A percentile compares a stretch with the other conserved stretches of the same genome.
Conservation (phyloP, 2,888 invertebrate genomes). For the Mesorhabditis belari region DNA sequence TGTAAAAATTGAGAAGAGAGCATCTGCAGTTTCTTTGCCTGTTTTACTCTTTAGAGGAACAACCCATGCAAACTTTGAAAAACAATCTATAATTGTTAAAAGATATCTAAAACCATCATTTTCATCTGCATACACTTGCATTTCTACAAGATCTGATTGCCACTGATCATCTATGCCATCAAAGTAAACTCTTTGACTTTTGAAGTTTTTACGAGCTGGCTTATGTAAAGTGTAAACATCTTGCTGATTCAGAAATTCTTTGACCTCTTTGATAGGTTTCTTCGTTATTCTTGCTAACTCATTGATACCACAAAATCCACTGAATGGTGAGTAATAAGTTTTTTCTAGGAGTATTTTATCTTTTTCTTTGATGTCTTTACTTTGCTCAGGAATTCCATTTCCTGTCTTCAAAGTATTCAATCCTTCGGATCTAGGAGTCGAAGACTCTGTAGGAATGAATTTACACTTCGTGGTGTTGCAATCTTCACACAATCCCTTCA, state of each 20-base stretch:
- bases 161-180: slow-evolving; percentile 24
- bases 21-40: slow-evolving; percentile 27
- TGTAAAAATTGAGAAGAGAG: slow-evolving; percentile 21
- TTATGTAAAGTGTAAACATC: too few relatives aligned
- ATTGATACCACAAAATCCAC: slow-evolving; percentile 1
- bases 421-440: too few relatives aligned
- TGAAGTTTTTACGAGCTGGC: too few relatives aligned
- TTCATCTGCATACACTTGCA: slow-evolving; percentile 27
- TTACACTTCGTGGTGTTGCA: slow-evolving; percentile 3
- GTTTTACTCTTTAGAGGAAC: slow-evolving; percentile 24
- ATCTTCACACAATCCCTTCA: slow-evolving; percentile 3
- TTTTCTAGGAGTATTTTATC: background rate
- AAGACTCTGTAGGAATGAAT: background rate
- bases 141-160: slow-evolving; percentile 34
- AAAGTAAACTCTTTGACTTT: slow-evolving; percentile 23
- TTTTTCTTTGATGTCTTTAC: background rate
- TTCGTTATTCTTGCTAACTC: background rate
- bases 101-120: too few relatives aligned
- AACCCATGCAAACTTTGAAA: slow-evolving; percentile 28
- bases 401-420: background rate
- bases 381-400: too few relatives aligned
- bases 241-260: slow-evolving; percentile 6
- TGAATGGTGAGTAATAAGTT: background rate
- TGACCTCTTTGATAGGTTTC: slow-evolving; percentile 1
- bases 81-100: slow-evolving; percentile 21